Percentiles rank a stretch among this genome's conserved stretches.
Evolutionary conservation across 2,113 vertebrate species (phyloP).

Genomic region (Micromys minutus): DNA sequence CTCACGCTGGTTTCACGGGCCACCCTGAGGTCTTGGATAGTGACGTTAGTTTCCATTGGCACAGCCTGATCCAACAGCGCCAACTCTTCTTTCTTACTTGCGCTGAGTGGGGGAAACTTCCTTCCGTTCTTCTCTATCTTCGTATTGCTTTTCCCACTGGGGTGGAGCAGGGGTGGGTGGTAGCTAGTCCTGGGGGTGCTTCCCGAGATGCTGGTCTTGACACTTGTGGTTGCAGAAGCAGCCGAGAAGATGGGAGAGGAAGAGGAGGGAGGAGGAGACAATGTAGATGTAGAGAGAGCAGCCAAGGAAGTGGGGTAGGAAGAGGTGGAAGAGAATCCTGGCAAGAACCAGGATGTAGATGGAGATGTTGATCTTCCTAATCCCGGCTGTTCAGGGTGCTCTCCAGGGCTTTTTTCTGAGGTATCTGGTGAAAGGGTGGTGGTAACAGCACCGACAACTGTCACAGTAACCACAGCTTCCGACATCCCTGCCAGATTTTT

Average conservation of each 20-base stretch:
- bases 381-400: conserved; percentile 61
- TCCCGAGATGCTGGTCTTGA: conserved; percentile 61
- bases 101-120: conserved; percentile 83
- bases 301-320: conserved; percentile 54
- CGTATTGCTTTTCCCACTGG: conserved; percentile 77
- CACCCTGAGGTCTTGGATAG: conserved; percentile 88
- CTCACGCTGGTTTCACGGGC: conserved; percentile 90
- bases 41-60: conserved; percentile 70
- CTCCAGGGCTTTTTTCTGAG: conserved; percentile 67
- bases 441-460: conserved; percentile 87
- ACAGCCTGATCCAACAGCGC: neutral
- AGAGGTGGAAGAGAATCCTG: conserved; percentile 16
- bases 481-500: conserved; percentile 94
- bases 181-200: conserved; percentile 25
- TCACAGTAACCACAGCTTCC: conserved; percentile 91
- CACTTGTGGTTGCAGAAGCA: conserved; percentile 51
- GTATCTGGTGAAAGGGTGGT: conserved; percentile 82
- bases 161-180: conserved; percentile 76
- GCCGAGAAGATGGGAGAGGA: conserved; percentile 44
- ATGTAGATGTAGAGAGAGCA: conserved; percentile 26
- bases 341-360: fast-evolving
- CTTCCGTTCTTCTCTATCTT: conserved; percentile 78
- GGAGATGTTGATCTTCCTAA: neutral
- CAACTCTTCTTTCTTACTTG: conserved; percentile 79
- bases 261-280: conserved; percentile 55